Percentiles rank a stretch among this genome's conserved stretches.
Evolutionary conservation across 2,797 vertebrate genomes (phyloP).

Genomic region (Pygocentrus nattereri): DNA sequence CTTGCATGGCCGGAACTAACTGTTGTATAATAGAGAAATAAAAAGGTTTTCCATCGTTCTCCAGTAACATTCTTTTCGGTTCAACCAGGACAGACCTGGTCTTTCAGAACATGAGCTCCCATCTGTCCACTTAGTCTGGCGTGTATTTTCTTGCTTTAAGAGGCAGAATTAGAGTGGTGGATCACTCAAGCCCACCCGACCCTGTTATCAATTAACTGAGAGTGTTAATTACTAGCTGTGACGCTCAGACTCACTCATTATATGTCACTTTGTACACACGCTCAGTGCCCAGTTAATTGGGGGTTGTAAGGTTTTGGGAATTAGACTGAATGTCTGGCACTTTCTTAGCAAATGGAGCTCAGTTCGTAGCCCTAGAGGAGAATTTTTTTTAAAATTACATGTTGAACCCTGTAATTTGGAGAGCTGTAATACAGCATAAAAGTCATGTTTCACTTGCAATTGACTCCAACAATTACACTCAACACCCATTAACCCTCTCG

Average conservation of each 20-base stretch:
- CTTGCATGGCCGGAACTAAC: too few relatives aligned
- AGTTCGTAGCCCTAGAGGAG: not conserved
- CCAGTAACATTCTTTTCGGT: too few relatives aligned
- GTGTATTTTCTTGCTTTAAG: too few relatives aligned
- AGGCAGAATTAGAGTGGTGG: conserved; percentile 25
- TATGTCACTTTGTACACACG: conserved; percentile 31
- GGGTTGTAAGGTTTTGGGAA: conserved; percentile 43
- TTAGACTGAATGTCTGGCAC: conserved; percentile 15
- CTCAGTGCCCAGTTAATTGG: conserved; percentile 54
- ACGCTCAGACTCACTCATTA: conserved; percentile 47
- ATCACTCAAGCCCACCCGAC: conserved; percentile 20
- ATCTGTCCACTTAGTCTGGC: too few relatives aligned
- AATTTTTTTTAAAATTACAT: not conserved
- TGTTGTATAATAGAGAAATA: too few relatives aligned
- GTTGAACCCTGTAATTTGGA: conserved; percentile 8
- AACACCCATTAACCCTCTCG: conserved; percentile 31
- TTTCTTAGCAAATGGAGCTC: conserved; percentile 22
- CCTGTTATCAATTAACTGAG: conserved; percentile 44
- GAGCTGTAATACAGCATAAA: not conserved
- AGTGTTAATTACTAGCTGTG: conserved; percentile 53
- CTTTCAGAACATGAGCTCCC: too few relatives aligned
- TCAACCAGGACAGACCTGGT: too few relatives aligned
- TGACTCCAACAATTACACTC: conserved; percentile 27
- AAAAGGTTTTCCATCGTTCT: too few relatives aligned
- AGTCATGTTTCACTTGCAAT: conserved; percentile 20